A percentile compares a stretch with the other conserved stretches of the same genome.
These are phyloP conservation scores for Mohoua ochrocephala DNA, from an alignment of 2,113 vertebrate genomes.

Conservation along the genomic window DNA sequence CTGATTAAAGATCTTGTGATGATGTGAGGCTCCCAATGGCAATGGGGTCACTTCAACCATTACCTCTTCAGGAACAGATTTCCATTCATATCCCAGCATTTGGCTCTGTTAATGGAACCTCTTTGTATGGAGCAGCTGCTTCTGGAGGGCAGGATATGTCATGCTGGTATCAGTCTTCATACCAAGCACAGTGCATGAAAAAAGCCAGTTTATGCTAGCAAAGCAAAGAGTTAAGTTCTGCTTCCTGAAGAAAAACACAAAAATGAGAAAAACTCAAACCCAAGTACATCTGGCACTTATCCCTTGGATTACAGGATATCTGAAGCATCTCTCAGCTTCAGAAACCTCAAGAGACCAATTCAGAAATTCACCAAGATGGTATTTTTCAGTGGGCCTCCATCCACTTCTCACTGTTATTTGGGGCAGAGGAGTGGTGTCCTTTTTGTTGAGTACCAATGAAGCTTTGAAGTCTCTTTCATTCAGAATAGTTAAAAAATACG, in stretches of 20 bases:
- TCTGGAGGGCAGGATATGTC: not conserved
- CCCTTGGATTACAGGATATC: not conserved
- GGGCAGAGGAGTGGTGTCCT: not conserved
- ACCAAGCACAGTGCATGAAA: not conserved
- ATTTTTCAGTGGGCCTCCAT: not conserved
- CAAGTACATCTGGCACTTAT: not conserved
- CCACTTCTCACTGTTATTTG: not conserved
- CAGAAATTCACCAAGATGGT: not conserved
- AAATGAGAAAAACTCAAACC: not conserved
- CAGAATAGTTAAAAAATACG: not conserved
- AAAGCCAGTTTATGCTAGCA: not conserved
- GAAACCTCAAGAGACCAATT: not conserved
- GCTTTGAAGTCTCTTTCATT: not conserved
- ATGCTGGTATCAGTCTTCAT: not conserved
- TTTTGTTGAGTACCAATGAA: not conserved
- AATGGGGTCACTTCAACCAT: not conserved
- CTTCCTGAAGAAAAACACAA: not conserved
- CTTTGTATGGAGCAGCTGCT: not conserved
- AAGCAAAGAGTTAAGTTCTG: not conserved
- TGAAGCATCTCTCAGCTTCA: not conserved
- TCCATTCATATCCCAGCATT: not conserved
- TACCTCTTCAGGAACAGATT: not conserved
- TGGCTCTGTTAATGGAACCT: not conserved
- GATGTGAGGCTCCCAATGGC: not conserved
- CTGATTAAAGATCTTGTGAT: not conserved